These are phyloP conservation scores for Antheraea pernyi DNA, from an alignment of 1,140 invertebrate species.

Conservation along the genomic window DNA sequence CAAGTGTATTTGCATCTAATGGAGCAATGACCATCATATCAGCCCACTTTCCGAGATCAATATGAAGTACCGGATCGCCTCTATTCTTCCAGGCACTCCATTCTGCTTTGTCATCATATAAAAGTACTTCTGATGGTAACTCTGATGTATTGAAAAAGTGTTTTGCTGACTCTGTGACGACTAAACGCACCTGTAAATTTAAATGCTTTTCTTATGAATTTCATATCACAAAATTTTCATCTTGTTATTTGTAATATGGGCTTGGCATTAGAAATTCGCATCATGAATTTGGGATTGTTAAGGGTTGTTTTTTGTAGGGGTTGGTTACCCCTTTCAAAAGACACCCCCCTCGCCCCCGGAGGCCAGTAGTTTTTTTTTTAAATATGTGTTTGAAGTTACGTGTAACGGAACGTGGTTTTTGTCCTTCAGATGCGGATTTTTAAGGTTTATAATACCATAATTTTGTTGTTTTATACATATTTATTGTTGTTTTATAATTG, in stretches of 20 bases:
- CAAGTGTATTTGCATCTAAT: conserved; percentile 97
- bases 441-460: too few species aligned
- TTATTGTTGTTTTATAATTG: too few species aligned
- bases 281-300: too few species aligned
- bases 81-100: conserved; percentile 95
- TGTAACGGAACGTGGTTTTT: too few species aligned
- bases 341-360: too few species aligned
- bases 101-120: conserved; percentile 92
- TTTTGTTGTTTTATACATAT: too few species aligned
- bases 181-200: conserved; percentile 84
- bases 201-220: neutral
- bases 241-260: neutral
- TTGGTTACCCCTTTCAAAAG: too few species aligned
- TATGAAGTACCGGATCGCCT: conserved; percentile 97
- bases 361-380: too few species aligned
- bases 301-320: too few species aligned
- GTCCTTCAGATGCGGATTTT: too few species aligned
- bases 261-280: too few species aligned
- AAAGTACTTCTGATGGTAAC: conserved; percentile 80
- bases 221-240: neutral
- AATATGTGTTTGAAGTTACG: too few species aligned
- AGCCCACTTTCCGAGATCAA: conserved; percentile 97
- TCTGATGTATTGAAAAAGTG: conserved; percentile 90
- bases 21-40: conserved; percentile 96
- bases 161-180: conserved; percentile 88